These are phyloP conservation scores for Heterotilapia buettikoferi DNA, from an alignment of 2,113 vertebrate genomes.

Conservation along the genomic window DNA sequence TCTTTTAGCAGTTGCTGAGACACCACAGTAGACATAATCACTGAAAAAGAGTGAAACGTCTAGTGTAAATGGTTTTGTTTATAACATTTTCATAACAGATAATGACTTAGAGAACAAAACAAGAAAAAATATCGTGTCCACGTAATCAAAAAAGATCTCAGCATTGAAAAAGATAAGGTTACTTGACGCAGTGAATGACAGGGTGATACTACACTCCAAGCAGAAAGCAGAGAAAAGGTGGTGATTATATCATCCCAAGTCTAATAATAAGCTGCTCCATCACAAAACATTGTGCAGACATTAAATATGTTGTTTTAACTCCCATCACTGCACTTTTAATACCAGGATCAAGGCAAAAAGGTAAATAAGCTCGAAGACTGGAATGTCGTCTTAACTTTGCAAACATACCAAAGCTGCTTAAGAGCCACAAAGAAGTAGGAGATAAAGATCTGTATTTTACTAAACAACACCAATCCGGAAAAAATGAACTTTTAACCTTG, in stretches of 20 bases:
- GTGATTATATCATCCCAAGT: background rate
- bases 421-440: background rate
- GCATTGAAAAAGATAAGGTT: background rate
- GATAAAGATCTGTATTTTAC: background rate
- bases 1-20: constrained; percentile 46
- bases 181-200: background rate
- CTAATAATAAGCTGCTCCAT: background rate
- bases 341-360: background rate
- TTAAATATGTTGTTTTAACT: background rate
- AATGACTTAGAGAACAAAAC: background rate
- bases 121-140: background rate
- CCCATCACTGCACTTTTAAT: background rate
- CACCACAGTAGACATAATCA: constrained; percentile 57
- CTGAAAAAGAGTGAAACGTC: constrained; percentile 20
- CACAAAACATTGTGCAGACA: background rate
- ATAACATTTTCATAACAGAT: background rate
- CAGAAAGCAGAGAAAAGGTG: background rate
- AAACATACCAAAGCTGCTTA: constrained; percentile 25
- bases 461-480: background rate
- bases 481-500: background rate
- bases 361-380: background rate
- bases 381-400: constrained; percentile 11
- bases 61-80: background rate
- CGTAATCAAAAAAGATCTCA: background rate
- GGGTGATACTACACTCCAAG: background rate